Evolutionary conservation across 2,797 vertebrate genomes (phyloP).

Genomic region (Phoxinus dragarum): DNA sequence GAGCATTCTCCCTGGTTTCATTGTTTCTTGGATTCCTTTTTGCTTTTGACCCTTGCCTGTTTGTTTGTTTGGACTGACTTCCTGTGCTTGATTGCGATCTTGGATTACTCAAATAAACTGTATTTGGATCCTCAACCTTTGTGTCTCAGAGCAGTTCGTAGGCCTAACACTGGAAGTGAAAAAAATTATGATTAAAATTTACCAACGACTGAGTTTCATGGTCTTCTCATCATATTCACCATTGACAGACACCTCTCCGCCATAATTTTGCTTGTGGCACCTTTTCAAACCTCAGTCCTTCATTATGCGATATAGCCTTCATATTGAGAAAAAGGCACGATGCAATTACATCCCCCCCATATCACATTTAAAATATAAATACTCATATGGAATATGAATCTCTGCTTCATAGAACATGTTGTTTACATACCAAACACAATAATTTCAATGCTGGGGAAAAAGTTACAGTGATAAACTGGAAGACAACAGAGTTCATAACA

Average conservation of each 20-base stretch:
- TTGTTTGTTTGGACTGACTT: too few relatives aligned
- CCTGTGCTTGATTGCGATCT: too few relatives aligned
- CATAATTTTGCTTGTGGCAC: constrained; percentile 76
- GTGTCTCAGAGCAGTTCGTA: too few relatives aligned
- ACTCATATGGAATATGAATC: background rate
- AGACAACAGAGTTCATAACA: background rate
- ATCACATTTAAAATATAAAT: background rate
- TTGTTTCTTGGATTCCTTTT: too few relatives aligned
- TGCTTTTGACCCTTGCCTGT: too few relatives aligned
- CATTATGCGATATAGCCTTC: constrained; percentile 55
- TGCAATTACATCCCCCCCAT: background rate
- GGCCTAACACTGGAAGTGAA: too few relatives aligned
- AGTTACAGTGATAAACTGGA: background rate
- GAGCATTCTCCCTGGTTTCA: too few relatives aligned
- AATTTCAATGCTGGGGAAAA: background rate
- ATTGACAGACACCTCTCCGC: constrained; percentile 79
- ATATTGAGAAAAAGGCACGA: constrained; percentile 62
- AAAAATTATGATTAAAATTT: background rate
- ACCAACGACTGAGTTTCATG: constrained; percentile 84
- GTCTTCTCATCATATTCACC: constrained; percentile 63
- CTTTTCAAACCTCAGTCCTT: constrained; percentile 71
- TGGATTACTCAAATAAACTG: too few relatives aligned
- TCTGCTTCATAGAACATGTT: background rate
- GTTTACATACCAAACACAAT: background rate
- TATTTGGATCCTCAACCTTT: too few relatives aligned